Conservation (phyloP, 2,888 invertebrate genomes). For the Andricus curvator region DNA sequence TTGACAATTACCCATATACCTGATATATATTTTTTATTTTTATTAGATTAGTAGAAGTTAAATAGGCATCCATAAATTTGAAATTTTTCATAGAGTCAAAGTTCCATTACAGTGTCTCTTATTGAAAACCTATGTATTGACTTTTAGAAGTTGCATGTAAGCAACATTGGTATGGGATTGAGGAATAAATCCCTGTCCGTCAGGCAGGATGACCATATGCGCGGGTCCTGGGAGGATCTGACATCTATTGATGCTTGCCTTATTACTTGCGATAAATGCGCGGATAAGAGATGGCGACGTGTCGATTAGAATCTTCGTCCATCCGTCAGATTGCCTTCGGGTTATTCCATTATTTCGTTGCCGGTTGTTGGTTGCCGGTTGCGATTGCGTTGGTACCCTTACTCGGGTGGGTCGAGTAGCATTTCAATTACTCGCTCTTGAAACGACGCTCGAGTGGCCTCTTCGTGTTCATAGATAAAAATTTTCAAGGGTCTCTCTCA, state of each 20-base stretch:
- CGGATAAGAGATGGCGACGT: conserved; percentile 50
- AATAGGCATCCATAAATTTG: too few relatives aligned
- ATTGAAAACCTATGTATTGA: neutral
- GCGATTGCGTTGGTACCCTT: conserved; percentile 49
- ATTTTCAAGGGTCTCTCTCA: conserved; percentile 62
- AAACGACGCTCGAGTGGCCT: conserved; percentile 69
- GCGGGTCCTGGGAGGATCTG: conserved; percentile 1
- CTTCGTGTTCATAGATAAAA: conserved; percentile 70
- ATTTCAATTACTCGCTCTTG: conserved; percentile 66
- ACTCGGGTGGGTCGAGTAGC: conserved; percentile 45
- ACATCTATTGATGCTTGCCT: conserved; percentile 40
- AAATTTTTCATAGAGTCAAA: too few relatives aligned
- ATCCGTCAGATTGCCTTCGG: conserved; percentile 50
- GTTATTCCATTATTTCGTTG: conserved; percentile 54
- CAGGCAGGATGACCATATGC: neutral
- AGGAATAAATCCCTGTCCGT: neutral
- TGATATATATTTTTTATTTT: too few relatives aligned
- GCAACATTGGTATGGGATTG: neutral
- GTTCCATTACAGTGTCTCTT: neutral
- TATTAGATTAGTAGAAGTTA: too few relatives aligned
- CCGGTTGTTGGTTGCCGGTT: conserved; percentile 38
- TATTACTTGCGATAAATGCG: conserved; percentile 54
- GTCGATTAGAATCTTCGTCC: conserved; percentile 51
- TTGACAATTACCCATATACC: too few relatives aligned
- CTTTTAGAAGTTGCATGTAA: neutral